A percentile compares a stretch with the other conserved stretches of the same genome.
These are phyloP conservation scores for Tauraco erythrolophus DNA, from an alignment of 2,113 vertebrate genomes.

Conservation along the genomic window DNA sequence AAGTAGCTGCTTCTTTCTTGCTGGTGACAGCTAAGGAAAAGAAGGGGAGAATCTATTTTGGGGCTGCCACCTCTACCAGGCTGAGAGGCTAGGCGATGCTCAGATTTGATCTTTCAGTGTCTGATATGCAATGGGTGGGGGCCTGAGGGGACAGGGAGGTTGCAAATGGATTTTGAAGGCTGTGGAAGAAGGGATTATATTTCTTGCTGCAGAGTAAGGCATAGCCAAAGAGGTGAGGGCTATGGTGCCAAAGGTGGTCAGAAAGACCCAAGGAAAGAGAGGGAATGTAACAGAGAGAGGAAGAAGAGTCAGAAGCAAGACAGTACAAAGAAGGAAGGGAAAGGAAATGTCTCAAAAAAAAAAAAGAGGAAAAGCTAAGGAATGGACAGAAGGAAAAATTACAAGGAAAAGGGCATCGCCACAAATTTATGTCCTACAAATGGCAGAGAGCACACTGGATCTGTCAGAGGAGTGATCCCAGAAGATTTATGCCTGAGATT, in stretches of 20 bases:
- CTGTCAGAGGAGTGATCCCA: not conserved
- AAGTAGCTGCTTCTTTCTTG: not conserved
- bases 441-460: not conserved
- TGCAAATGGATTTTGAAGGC: not conserved
- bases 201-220: not conserved
- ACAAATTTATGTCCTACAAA: not conserved
- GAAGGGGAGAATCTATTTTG: not conserved
- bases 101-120: not conserved
- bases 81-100: not conserved
- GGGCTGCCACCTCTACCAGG: not conserved
- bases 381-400: not conserved
- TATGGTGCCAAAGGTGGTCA: not conserved
- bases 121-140: not conserved
- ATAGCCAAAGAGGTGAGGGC: not conserved
- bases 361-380: not conserved
- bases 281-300: not conserved
- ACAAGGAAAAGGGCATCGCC: not conserved
- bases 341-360: not conserved
- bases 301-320: not conserved
- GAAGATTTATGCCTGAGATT: not conserved
- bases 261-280: not conserved
- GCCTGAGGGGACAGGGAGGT: accelerated
- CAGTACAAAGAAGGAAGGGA: not conserved
- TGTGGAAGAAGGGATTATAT: not conserved
- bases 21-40: not conserved